Evolutionary conservation across 2,797 vertebrate species (phyloP), one percentile per base, ranked within the genome.

Genomic region (Peromyscus aztecus): DNA sequence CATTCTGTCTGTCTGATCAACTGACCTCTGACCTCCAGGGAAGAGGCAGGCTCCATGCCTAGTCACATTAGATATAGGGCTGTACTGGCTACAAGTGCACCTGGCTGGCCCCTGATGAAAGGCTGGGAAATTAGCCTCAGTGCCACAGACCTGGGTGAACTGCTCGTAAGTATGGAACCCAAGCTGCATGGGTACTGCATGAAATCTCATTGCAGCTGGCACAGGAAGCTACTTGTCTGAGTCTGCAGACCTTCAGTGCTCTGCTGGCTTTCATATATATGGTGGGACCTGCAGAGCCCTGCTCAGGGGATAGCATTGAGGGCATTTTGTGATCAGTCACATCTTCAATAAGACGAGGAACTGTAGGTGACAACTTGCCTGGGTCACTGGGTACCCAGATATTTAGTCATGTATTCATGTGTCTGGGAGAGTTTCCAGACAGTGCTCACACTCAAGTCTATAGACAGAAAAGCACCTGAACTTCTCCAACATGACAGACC

Each of bases 141-240:
- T 1, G 11, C 12, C 17, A 59, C 59, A 4, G 34, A 1, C 49
- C 16, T 2, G 63, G 23, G 49, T 1, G 9, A 37, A 40, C 27
- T 19, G 55, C 16, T 49, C 14, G 0, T 29, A 10, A 24, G 29
- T 4, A 10, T 34, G 43, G 12, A 14, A 19, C 9, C 0, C 0
- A 61, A 4, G 75, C 49, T 13, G 27, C 3, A 7, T 0, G 27
- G 40, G 52, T 4, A 46, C 49, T 37, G 4, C 19, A 24, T 1
- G 24, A 27, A 29, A 37, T 37, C n/a, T 0, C 0, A 59, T 0
- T 2, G 13, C 23, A 24, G 37, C 29, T 1, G 17, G 29, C 23
- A 46, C 31, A n/a, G 23, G 49, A 40, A 59, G 67, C 46, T 57
- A 55, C 55, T 55, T 87, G 14, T 55, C 19, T 16, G 65, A 40